Evolutionary conservation across 1,140 invertebrate genomes (phyloP).

Genomic region (Lepidotrigona ventralis): DNA sequence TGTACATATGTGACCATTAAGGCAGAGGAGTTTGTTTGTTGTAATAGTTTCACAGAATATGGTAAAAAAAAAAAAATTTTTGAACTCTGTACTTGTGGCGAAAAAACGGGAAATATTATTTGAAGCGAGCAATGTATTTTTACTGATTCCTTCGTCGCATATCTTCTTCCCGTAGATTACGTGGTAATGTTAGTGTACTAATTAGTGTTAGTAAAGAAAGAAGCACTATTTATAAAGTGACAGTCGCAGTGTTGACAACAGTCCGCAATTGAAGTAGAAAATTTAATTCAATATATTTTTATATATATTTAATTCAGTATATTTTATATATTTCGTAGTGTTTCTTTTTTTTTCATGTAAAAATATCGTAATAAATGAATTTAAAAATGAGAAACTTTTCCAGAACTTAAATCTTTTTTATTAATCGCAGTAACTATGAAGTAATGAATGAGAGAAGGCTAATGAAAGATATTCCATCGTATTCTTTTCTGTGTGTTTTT

Average conservation of each 20-base stretch:
- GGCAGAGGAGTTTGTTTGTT: neutral
- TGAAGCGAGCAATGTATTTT: neutral
- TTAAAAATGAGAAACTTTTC: neutral
- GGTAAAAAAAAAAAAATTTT: neutral
- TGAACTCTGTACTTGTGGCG: neutral
- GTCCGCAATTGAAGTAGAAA: neutral
- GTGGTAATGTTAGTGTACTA: too few relatives aligned
- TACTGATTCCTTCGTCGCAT: neutral
- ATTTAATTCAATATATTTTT: neutral
- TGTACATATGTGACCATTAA: neutral
- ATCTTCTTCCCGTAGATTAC: neutral
- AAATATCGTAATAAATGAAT: neutral
- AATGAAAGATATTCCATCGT: too few relatives aligned
- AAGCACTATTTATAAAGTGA: neutral
- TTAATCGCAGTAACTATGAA: neutral
- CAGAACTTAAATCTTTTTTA: neutral
- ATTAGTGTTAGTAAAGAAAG: neutral
- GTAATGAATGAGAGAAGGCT: neutral
- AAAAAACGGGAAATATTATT: neutral
- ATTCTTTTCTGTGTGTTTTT: neutral
- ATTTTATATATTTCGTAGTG: neutral
- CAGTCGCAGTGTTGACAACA: neutral
- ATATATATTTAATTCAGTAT: neutral
- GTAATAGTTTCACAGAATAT: too few relatives aligned
- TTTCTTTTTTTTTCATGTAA: too few relatives aligned